Conservation (phyloP, 2,888 invertebrate species). For the Cantharis flavilabris region DNA sequence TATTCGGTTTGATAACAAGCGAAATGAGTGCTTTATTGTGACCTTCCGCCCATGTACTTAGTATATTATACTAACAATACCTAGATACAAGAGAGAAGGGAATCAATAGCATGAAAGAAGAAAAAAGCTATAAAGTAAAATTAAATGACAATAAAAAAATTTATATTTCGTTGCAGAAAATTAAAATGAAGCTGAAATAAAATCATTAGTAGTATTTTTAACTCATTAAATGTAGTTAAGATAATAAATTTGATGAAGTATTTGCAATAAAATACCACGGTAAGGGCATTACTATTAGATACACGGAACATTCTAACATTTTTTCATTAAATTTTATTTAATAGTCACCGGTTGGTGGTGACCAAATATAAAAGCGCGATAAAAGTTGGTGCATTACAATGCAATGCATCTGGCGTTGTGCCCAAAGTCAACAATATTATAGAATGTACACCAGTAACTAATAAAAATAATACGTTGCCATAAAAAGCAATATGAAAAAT, state of each 20-base stretch:
- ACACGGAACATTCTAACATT: neutral
- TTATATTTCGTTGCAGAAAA: neutral
- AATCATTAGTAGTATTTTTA: neutral
- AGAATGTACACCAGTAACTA: conserved; percentile 3
- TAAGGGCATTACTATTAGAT: neutral
- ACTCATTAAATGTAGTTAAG: neutral
- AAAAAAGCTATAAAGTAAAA: too few relatives aligned
- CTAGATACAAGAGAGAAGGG: too few relatives aligned
- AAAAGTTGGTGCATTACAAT: conserved; percentile 20
- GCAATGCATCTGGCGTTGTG: conserved; percentile 30
- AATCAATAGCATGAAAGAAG: too few relatives aligned
- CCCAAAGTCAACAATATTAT: conserved; percentile 13
- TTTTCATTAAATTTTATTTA: conserved; percentile 30
- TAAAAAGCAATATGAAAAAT: neutral
- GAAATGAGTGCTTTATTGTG: too few relatives aligned
- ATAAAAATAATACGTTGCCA: neutral
- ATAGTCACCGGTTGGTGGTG: conserved; percentile 27
- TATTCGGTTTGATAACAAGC: too few relatives aligned
- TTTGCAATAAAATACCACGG: neutral
- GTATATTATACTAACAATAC: too few relatives aligned
- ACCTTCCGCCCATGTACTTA: too few relatives aligned
- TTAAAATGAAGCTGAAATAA: neutral
- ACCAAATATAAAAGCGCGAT: conserved; percentile 25
- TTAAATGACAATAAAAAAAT: too few relatives aligned
- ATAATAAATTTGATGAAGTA: neutral